Base-by-base conservation (phyloP, 2,888 invertebrate species). In the Dicycla oo region DNA sequence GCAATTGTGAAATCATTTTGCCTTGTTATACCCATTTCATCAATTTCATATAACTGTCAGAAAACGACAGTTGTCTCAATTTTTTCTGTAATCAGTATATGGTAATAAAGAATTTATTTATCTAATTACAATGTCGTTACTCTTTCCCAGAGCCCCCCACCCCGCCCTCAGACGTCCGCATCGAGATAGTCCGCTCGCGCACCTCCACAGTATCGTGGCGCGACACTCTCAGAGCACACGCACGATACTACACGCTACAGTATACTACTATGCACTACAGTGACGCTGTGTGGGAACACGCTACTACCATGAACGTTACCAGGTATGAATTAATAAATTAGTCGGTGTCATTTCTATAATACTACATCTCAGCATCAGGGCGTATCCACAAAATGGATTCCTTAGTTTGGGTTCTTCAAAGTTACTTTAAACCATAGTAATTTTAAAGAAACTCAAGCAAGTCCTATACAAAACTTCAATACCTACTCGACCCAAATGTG, bases 131-230 rank as follows among this genome's bases (percentile, higher is more conserved):
- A 53, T 23, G 18, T 26, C 20, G 0, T 20, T 7, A 15, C 15
- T 11, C 1, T 43, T 30, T 34, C 82, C 0, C 87, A 96, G 96
- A 96, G 75, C 96, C 96, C 0, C 96, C 96, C 1, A 93, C 94
- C 0, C 94, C 95, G 0, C 96, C 96, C 0, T 90, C 93, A 5
- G 96, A 96, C 53, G 72, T 96, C 0, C 92, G 94, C 5, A 82
- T 95, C 5, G 94, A 94, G 43, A 83, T 91, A 0, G 92, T 94
- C 0, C 88, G 91, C 2, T 91, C 95, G 0, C 92, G 96, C 2
- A 80, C 87, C 0, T 92, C 91, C 0, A 78, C 88, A 1, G 80
- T 95, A 0, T 94, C 94, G 2, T 96, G 96, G 96, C 88, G 94
- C 0, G 93, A 92, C 71, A 88, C 91, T 0, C 85, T 92, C 0